These are phyloP conservation scores for Plecotus auritus DNA, from an alignment of 2,113 vertebrate genomes.

Conservation along the genomic window DNA sequence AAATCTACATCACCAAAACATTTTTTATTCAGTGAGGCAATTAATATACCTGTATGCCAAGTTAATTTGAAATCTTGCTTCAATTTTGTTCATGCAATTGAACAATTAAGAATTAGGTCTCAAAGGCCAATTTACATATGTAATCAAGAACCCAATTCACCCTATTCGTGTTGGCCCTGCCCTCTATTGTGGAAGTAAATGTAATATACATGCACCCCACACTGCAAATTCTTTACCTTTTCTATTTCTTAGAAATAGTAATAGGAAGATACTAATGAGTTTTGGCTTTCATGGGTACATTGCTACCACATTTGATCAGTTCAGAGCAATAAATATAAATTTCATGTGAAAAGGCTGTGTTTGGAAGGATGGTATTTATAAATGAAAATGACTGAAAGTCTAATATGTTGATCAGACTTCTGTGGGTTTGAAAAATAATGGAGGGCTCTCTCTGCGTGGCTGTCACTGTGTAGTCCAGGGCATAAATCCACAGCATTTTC, in stretches of 20 bases:
- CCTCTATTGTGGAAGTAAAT: constrained; percentile 26
- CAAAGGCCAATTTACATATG: constrained; percentile 34
- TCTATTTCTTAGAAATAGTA: constrained; percentile 34
- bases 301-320: constrained; percentile 26
- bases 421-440: constrained; percentile 56
- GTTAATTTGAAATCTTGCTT: constrained; percentile 45
- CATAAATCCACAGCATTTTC: constrained; percentile 65
- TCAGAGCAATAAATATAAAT: constrained; percentile 53
- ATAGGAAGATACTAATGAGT: constrained; percentile 39
- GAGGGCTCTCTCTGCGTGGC: neutral
- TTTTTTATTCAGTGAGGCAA: neutral
- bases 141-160: neutral
- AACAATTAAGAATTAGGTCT: constrained; percentile 17
- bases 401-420: constrained; percentile 62
- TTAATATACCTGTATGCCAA: constrained; percentile 34
- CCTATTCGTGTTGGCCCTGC: neutral
- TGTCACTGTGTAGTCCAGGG: constrained; percentile 46
- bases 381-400: constrained; percentile 64
- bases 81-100: constrained; percentile 27
- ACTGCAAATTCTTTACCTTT: neutral
- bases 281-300: constrained; percentile 23
- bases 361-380: constrained; percentile 66
- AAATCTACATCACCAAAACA: neutral
- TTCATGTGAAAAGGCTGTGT: constrained; percentile 59
- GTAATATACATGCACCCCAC: neutral